These are phyloP conservation scores for Oxygymnocypris stewartii DNA, from an alignment of 2,113 vertebrate species.

Conservation along the genomic window DNA sequence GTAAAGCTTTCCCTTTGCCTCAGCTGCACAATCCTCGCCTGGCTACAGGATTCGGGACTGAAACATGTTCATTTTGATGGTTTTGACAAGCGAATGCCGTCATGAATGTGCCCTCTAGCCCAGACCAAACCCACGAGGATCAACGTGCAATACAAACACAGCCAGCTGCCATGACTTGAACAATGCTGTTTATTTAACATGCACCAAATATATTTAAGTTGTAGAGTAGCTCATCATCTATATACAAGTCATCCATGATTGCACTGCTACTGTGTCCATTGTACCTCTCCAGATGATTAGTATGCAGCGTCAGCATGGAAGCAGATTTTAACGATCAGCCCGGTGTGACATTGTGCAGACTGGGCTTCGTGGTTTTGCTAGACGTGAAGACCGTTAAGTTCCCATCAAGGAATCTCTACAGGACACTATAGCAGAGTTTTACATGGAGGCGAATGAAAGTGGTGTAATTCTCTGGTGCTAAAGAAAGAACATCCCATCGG, in stretches of 20 bases:
- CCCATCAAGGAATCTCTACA: background rate
- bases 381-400: conserved; percentile 29
- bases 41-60: background rate
- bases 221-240: conserved; percentile 65
- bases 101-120: conserved; percentile 8
- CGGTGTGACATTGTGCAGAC: conserved; percentile 63
- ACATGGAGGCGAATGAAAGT: conserved; percentile 9
- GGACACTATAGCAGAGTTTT: conserved; percentile 14
- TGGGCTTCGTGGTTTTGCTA: conserved; percentile 54
- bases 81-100: background rate
- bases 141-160: conserved; percentile 64
- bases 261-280: background rate
- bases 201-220: conserved; percentile 76
- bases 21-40: conserved; percentile 65
- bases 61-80: background rate
- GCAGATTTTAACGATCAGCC: background rate
- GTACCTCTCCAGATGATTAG: background rate
- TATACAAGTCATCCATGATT: conserved; percentile 55
- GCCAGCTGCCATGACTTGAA: conserved; percentile 54
- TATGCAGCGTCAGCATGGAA: background rate
- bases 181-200: conserved; percentile 61
- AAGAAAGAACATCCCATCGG: conserved; percentile 29
- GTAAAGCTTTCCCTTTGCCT: conserved; percentile 46
- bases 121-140: conserved; percentile 54
- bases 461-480: conserved; percentile 49